Conservation (phyloP, 23 tunicate species). For the Ascidia mentula region DNA sequence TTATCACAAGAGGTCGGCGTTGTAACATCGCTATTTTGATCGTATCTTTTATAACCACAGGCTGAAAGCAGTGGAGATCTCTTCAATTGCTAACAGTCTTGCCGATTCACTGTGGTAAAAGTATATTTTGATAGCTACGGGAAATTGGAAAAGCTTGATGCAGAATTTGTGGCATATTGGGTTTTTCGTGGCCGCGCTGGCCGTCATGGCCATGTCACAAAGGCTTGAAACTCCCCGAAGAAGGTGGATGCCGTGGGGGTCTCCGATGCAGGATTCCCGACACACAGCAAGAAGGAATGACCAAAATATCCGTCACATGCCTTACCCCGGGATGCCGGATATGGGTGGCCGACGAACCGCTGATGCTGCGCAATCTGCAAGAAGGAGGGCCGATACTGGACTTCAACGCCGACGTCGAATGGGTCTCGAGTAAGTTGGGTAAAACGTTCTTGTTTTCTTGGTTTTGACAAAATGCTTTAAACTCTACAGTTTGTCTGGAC, state of each 20-base stretch:
- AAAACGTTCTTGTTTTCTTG: neutral
- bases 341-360: neutral
- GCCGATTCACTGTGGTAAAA: neutral
- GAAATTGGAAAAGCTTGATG: too few relatives aligned
- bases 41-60: neutral
- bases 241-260: neutral
- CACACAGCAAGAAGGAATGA: neutral
- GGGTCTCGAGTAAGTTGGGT: conserved; percentile 15
- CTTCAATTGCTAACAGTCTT: conserved; percentile 20
- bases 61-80: conserved; percentile 13
- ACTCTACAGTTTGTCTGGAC: conserved; percentile 59
- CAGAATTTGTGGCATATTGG: neutral
- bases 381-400: neutral
- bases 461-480: neutral
- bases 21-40: neutral
- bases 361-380: neutral
- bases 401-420: conserved; percentile 9
- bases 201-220: neutral
- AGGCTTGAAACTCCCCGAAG: neutral
- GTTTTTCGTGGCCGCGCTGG: neutral
- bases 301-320: neutral
- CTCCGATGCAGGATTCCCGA: neutral
- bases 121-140: neutral
- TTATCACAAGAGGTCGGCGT: too few relatives aligned
- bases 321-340: neutral